Evolutionary conservation across 2,113 vertebrate genomes (phyloP), one percentile per base, ranked within the genome.

Genomic region (Cygnus buccinator): DNA sequence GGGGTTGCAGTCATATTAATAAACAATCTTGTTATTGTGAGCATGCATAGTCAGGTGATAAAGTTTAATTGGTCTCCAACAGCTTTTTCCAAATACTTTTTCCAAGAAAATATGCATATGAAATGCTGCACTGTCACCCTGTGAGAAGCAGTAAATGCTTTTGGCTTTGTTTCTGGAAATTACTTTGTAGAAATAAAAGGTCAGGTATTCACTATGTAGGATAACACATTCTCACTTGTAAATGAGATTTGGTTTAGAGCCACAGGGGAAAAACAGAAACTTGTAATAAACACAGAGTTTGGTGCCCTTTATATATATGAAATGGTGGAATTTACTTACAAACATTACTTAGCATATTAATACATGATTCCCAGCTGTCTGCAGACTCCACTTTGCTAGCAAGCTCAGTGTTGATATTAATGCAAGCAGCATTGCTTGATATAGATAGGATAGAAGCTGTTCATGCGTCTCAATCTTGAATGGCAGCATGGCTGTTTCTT

Each of bases 31-130:
- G 39, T 88, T 96, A 39, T 50, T 86, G 58, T 74, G 20, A 52
- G 28, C 58, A 75, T 76, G 70, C 76, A 79, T 48, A 78, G 43
- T 62, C 50, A 94, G 61, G 54, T 95, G 91, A 93, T 82, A 71
- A 91, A 86, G 68, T 94, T 84, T 95, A 95, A 95, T 91, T 97
- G 93, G 84, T 79, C 87, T 87, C 79, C 85, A 90, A 52, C 58
- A 81, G 83, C 41, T 87, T 90, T 96, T 95, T 21, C 29, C 23
- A 67, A 93, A 80, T 67, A 78, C 72, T 81, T 94, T 88, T 74
- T 35, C 41, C 13, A 78, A 80, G 79, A 83, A 94, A 94, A 77
- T 66, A 78, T 71, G 37, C 54, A 52, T 66, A 52, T 85, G 43
- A 90, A 87, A 37, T 91, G 62, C 62, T 95, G 25, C 63, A 39